Base-by-base conservation (phyloP, 1,140 invertebrate species). In the silkworm (Bombyx mori) region DNA sequence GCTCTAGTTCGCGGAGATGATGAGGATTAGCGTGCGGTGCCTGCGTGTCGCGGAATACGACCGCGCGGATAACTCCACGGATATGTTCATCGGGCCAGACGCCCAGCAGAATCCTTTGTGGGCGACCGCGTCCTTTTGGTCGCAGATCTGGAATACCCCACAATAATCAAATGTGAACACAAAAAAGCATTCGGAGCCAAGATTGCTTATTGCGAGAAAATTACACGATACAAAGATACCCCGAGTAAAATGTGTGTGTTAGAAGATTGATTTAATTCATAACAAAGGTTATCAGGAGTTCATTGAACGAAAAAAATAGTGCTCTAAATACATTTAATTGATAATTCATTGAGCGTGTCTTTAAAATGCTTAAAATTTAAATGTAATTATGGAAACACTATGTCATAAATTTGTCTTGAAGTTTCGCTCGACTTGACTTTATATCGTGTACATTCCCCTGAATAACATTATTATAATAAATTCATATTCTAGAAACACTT, bases 1-100 rank as follows among this genome's bases (percentile, higher is more conserved):
- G 69, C 50, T 80, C 79, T 54, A 84, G 76, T 68, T 82, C 81
- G 66, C 81, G 79, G 68, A 81, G 78, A 74, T 80, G 81, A 71
- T 91, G 91, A 52, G 92, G 61, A 70, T 94, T 90, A 18, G 79
- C 63, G 89, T 80, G 94, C 35, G 71, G 64, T 22, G 77, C 69
- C 89, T 81, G 94, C 89, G 87, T 93, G 91, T 97, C 96, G 66
- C 95, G 89, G 89, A 97, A 97, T 26, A 97, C 96, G 44, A 97
- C 96, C 26, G 95, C 94, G 68, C 95, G 91, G 65, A 97, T 97
- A 58, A 97, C 96, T 49, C 94, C 94, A 69, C 94, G 92, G 71
- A 97, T 96, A 78, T 97, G 95, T 74, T 97, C 95, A 83, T 97
- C 95, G 3, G 95, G 95, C 96, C 96, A 97, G 64, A 95, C 93